Percentiles rank a stretch among this genome's conserved stretches.
phyloP scores from a whole-genome alignment of 2,113 vertebrate species.

The Garra rufa region DNA sequence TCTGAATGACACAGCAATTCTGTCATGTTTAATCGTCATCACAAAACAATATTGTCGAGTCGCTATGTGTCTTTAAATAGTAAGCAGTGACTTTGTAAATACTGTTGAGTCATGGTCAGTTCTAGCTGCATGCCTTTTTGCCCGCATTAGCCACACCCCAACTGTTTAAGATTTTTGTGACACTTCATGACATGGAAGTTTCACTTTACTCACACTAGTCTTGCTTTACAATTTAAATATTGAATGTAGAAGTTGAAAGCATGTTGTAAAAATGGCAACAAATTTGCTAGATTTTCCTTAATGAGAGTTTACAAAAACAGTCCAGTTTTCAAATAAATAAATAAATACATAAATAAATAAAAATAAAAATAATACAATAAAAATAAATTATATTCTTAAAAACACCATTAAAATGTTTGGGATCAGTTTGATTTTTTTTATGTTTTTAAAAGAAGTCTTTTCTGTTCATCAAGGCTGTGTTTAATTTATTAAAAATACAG shows the following conservation, averaged over 20 bases:
- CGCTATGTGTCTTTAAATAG: neutral
- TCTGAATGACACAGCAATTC: conserved; percentile 3
- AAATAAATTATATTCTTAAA: too few relatives aligned
- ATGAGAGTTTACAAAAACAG: neutral
- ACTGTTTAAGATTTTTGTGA: neutral
- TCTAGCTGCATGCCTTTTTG: conserved; percentile 21
- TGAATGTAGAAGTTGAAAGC: too few relatives aligned
- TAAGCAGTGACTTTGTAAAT: neutral
- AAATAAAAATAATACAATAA: too few relatives aligned
- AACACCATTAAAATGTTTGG: too few relatives aligned
- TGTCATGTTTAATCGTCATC: neutral
- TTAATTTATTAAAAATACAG: too few relatives aligned
- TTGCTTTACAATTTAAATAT: neutral
- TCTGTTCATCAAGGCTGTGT: too few relatives aligned
- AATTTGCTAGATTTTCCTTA: neutral
- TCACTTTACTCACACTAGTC: neutral
- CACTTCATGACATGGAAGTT: conserved; percentile 37
- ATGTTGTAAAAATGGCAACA: neutral
- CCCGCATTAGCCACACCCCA: conserved; percentile 2
- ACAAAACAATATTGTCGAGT: neutral
- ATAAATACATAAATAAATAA: too few relatives aligned
- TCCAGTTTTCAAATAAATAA: neutral
- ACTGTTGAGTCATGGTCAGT: conserved; percentile 69
- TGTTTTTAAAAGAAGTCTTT: too few relatives aligned
- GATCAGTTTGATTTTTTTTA: too few relatives aligned